phyloP scores from a whole-genome alignment of 1,140 invertebrate species.

The Oncopodura yosiiana region DNA sequence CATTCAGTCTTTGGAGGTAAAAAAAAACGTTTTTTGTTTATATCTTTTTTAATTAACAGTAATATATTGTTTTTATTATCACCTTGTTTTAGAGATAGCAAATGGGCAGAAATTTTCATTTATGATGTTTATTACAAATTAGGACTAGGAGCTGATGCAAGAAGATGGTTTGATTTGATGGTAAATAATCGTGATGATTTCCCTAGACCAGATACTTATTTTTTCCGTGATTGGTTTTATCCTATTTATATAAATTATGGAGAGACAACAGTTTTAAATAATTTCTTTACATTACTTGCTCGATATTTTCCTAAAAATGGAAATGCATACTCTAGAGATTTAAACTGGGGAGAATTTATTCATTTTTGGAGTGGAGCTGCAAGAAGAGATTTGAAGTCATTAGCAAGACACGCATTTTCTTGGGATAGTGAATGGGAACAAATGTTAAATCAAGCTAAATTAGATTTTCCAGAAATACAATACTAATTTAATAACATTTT shows the following conservation, averaged over 20 bases:
- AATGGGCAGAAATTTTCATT: conserved; percentile 34
- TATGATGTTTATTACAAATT: conserved; percentile 27
- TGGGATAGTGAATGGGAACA: conserved; percentile 12
- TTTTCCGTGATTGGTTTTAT: conserved; percentile 30
- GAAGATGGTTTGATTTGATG: conserved; percentile 19
- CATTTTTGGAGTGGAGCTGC: conserved; percentile 34
- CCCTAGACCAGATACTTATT: conserved; percentile 22
- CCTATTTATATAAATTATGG: conserved; percentile 21
- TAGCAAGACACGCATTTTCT: conserved; percentile 21
- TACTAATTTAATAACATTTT: too few relatives aligned
- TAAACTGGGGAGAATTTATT: conserved; percentile 27
- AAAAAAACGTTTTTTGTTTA: too few relatives aligned
- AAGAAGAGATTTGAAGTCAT: conserved; percentile 5
- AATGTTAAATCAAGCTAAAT: background rate
- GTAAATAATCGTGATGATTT: conserved; percentile 19
- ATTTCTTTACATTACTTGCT: conserved; percentile 15
- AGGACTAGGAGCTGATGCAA: conserved; percentile 7
- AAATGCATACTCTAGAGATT: background rate
- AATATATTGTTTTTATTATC: too few relatives aligned
- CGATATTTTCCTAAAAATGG: conserved; percentile 15
- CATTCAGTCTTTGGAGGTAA: conserved; percentile 29
- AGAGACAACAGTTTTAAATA: conserved; percentile 3
- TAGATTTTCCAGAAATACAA: conserved; percentile 2
- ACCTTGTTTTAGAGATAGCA: too few relatives aligned
- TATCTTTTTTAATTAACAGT: too few relatives aligned